Conservation (phyloP, 2,888 invertebrate species). For the Conops quadrifasciatus region DNA sequence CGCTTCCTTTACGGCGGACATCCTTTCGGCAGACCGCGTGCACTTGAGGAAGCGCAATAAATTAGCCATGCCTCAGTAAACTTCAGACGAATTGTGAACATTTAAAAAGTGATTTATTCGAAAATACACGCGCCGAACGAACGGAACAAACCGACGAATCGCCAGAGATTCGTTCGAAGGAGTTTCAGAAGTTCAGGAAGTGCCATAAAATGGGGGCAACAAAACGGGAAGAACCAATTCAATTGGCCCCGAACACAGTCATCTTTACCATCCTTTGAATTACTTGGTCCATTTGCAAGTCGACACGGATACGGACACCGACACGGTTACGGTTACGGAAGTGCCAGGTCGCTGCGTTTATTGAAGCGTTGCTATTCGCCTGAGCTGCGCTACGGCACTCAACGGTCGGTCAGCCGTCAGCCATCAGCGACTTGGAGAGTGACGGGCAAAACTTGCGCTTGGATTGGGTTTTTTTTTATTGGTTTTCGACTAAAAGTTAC, state of each 20-base stretch:
- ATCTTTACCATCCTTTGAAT: not conserved
- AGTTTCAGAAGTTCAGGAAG: too few relatives aligned
- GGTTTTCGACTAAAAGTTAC: conserved; percentile 18
- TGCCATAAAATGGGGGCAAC: not conserved
- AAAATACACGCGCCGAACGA: too few relatives aligned
- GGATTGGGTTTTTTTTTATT: not conserved
- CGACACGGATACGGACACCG: conserved; percentile 10
- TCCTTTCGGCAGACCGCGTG: not conserved
- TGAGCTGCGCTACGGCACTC: not conserved
- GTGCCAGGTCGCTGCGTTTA: conserved; percentile 3
- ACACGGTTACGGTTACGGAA: not conserved
- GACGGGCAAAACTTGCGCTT: not conserved
- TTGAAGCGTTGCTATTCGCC: conserved; percentile 16
- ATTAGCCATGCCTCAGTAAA: conserved; percentile 28
- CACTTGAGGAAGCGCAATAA: conserved; percentile 20
- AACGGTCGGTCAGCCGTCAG: not conserved
- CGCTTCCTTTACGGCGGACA: not conserved
- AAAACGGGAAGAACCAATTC: not conserved
- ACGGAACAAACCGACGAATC: too few relatives aligned
- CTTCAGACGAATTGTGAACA: conserved; percentile 26
- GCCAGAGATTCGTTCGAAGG: too few relatives aligned
- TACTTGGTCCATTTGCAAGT: conserved; percentile 18
- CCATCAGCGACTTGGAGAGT: not conserved
- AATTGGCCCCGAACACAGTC: not conserved
- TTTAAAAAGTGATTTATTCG: conserved; percentile 29